phyloP scores from a whole-genome alignment of 2,797 vertebrate species.

The Chelon labrosus region DNA sequence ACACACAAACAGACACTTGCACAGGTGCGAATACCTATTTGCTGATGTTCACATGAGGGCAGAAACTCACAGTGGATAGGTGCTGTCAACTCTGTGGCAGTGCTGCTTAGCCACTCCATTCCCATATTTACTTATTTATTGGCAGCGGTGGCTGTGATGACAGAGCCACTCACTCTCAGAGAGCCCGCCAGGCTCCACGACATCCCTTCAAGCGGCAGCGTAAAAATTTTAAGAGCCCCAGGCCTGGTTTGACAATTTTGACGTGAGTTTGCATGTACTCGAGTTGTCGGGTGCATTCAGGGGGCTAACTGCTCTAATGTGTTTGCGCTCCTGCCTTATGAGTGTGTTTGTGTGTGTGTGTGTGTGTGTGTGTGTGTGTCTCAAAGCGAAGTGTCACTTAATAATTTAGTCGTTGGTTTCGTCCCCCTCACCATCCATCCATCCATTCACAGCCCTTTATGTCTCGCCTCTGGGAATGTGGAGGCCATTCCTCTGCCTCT shows the following conservation, averaged over 20 bases:
- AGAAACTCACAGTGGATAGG: slow-evolving; percentile 46
- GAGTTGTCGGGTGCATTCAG: slow-evolving; percentile 87
- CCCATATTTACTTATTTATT: slow-evolving; percentile 87
- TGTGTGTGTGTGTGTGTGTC: slow-evolving; percentile 57
- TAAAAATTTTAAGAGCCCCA: slow-evolving; percentile 82
- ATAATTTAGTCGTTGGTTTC: slow-evolving; percentile 88
- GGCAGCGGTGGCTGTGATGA: slow-evolving; percentile 79
- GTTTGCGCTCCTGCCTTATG: slow-evolving; percentile 81
- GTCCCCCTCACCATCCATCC: slow-evolving; percentile 73
- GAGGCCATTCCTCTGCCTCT: slow-evolving; percentile 72
- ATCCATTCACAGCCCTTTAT: slow-evolving; percentile 81
- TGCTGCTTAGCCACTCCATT: slow-evolving; percentile 67
- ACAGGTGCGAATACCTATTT: slow-evolving; percentile 62
- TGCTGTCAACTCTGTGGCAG: slow-evolving; percentile 72
- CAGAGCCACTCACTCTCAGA: slow-evolving; percentile 81
- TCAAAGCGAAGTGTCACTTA: slow-evolving; percentile 85
- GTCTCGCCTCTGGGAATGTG: slow-evolving; percentile 82
- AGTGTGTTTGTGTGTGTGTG: slow-evolving; percentile 65
- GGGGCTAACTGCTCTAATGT: slow-evolving; percentile 90
- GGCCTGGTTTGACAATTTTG: slow-evolving; percentile 84
- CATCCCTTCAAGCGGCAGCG: slow-evolving; percentile 72
- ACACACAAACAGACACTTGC: slow-evolving; percentile 20
- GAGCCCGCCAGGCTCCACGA: slow-evolving; percentile 73
- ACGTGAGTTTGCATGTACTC: slow-evolving; percentile 85
- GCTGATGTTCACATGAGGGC: slow-evolving; percentile 55